Evolutionary conservation across 1,140 invertebrate species (phyloP).

Genomic region (Diploscapter pachys): DNA sequence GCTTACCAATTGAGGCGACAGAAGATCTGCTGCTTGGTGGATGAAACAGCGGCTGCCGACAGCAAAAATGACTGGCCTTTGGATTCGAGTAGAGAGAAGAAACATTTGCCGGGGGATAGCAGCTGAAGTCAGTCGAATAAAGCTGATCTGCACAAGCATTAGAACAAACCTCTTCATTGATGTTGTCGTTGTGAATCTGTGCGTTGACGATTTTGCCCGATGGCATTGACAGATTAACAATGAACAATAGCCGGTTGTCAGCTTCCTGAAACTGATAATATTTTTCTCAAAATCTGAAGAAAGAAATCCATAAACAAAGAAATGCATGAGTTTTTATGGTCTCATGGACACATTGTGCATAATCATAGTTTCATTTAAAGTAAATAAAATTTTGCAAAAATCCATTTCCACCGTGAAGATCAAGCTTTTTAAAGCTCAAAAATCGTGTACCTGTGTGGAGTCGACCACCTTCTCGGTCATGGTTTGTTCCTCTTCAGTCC

Average conservation of each 20-base stretch:
- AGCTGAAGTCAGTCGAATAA: slow-evolving; percentile 11
- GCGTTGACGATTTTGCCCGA: slow-evolving; percentile 9
- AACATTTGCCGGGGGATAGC: slow-evolving; percentile 9
- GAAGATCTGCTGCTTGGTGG: slow-evolving; percentile 28
- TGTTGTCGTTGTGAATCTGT: slow-evolving; percentile 5
- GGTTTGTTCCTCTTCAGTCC: slow-evolving; percentile 16
- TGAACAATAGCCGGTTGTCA: slow-evolving; percentile 2
- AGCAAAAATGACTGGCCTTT: slow-evolving; percentile 32
- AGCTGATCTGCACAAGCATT: background rate
- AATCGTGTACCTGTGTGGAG: background rate
- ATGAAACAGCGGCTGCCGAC: slow-evolving; percentile 20
- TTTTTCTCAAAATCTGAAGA: too few relatives aligned
- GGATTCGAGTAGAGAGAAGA: slow-evolving; percentile 14
- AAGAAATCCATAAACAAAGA: too few relatives aligned
- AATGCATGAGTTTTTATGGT: too few relatives aligned
- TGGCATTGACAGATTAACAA: slow-evolving; percentile 10
- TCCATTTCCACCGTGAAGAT: slow-evolving; percentile 1
- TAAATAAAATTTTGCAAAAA: slow-evolving; percentile 6
- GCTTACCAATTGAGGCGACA: slow-evolving; percentile 25
- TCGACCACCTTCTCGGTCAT: slow-evolving; percentile 4
- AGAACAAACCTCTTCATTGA: slow-evolving; percentile 6
- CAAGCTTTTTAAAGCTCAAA: background rate
- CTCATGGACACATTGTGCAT: too few relatives aligned
- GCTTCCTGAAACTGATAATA: background rate
- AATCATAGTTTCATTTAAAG: background rate